Conservation (phyloP, 2,888 invertebrate genomes). For the Aradus depressus region DNA sequence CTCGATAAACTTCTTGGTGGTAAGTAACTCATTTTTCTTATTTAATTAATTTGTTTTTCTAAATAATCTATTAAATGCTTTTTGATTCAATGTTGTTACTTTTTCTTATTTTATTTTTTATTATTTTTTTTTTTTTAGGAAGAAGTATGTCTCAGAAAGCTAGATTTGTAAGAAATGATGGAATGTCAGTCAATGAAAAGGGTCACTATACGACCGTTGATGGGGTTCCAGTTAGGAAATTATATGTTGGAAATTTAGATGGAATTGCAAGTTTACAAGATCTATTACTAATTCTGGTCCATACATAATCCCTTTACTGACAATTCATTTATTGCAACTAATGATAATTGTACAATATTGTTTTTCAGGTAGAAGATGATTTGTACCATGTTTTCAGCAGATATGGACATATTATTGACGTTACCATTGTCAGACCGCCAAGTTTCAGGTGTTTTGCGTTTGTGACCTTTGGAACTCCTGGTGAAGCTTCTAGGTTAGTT, state of each 20-base stretch:
- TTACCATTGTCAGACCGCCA: conserved; percentile 6
- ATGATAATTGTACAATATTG: too few relatives aligned
- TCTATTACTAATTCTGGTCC: neutral
- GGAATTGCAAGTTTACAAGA: conserved; percentile 4
- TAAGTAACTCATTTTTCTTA: too few relatives aligned
- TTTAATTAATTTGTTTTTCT: too few relatives aligned
- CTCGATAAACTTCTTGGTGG: too few relatives aligned
- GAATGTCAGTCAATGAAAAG: conserved; percentile 2
- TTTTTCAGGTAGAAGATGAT: conserved; percentile 3
- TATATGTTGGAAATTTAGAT: conserved; percentile 19
- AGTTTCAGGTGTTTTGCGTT: conserved; percentile 17
- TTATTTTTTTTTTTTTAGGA: too few relatives aligned
- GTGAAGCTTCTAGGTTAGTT: conserved; percentile 21
- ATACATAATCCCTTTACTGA: neutral
- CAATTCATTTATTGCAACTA: too few relatives aligned
- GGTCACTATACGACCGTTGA: conserved; percentile 21
- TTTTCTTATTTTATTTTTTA: too few relatives aligned
- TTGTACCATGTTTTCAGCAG: neutral
- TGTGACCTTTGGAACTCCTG: conserved; percentile 22
- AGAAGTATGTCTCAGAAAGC: too few relatives aligned
- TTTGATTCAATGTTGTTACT: too few relatives aligned
- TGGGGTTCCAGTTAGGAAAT: conserved; percentile 21
- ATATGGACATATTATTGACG: conserved; percentile 13
- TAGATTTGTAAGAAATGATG: too few relatives aligned
- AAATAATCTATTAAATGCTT: too few relatives aligned